Evolutionary conservation across 2,113 vertebrate genomes (phyloP).

Genomic region (Noturus placidus): DNA sequence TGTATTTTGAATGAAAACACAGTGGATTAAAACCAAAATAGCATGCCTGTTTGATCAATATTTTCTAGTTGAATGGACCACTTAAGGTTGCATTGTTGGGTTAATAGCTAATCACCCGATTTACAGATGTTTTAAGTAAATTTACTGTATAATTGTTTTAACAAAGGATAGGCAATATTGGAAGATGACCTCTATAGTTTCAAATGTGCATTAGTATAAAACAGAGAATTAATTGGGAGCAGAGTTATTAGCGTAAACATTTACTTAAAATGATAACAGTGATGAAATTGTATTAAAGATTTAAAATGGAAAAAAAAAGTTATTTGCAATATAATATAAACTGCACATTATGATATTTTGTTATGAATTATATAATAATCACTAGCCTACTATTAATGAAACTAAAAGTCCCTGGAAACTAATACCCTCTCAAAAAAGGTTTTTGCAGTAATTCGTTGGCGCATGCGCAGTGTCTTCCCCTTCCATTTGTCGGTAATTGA

Average conservation of each 20-base stretch:
- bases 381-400: background rate
- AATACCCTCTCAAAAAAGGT: background rate
- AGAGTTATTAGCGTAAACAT: background rate
- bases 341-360: background rate
- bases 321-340: background rate
- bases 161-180: background rate
- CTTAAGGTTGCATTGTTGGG: background rate
- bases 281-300: background rate
- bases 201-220: background rate
- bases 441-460: background rate
- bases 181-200: background rate
- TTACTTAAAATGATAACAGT: background rate
- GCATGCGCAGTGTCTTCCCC: slow-evolving; percentile 5
- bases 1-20: background rate
- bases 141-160: background rate
- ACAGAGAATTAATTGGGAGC: background rate
- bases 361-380: background rate
- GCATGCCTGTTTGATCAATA: background rate
- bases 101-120: background rate
- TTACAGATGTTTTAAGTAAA: background rate
- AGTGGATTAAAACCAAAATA: background rate
- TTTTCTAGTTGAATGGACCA: background rate
- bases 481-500: background rate
- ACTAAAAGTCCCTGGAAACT: background rate
- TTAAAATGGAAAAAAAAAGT: background rate